Evolutionary conservation across 2,888 invertebrate species (phyloP), one percentile per base, ranked within the genome.

Genomic region (Drosophila recens): DNA sequence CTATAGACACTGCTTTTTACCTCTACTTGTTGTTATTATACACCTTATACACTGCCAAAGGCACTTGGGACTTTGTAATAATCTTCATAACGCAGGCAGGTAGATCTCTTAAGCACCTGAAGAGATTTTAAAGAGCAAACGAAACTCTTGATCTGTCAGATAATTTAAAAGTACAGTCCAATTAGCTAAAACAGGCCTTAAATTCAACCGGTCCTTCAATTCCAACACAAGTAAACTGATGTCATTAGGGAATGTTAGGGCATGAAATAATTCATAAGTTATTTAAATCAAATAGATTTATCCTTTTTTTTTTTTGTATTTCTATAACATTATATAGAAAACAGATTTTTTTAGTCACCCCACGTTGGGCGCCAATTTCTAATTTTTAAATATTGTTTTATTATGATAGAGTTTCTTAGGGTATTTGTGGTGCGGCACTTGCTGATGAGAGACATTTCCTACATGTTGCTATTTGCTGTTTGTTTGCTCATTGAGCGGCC

Each of bases 401-500:
- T 30, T 56, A 34, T 15, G 8, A 1, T 10, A 1, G 3, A 17
- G 10, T 17, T 43, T 11, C 11, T 10, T 15, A 76, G 75, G 11
- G 74, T 54, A 78, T 78, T 20, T 8, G 5, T 1, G 9, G 13
- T 23, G 46, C 40, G 54, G 1, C 27, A 8, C 8, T 30, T 13
- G 20, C 11, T 4, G 20, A 1, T 20, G 13, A 4, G 48, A 27
- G 11, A 10, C 13, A 33, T 63, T 59, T 62, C 70, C 63, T 67
- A 77, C 70, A 79, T 70, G 75, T 67, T 75, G 79, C 70, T 78
- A 78, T 74, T 78, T 74, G 70, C 79, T 67, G 76, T 77, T 78
- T 79, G 78, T 78, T 78, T 80, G 78, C 76, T 77, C 71, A 77
- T 63, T 79, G 75, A 79, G 79, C 75, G 56, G 51, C 72, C 79